Evolutionary conservation across 35 echinoderm and acorn worm genomes (phyloP).

Genomic region (Patiria miniata): DNA sequence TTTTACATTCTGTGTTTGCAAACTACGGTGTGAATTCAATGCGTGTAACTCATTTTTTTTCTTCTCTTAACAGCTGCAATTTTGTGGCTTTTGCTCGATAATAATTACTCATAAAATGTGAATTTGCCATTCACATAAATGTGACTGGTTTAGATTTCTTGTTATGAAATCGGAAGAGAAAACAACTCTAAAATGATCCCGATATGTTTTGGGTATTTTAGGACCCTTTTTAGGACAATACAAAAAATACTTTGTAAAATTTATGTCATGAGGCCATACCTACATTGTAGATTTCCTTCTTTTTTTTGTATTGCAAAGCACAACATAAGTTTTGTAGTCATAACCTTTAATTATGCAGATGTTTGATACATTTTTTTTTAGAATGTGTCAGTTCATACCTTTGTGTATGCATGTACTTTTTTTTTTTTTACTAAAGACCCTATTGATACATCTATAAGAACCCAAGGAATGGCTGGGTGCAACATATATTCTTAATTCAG

Average conservation of each 20-base stretch:
- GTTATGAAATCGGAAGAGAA: too few species aligned
- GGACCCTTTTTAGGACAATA: neutral
- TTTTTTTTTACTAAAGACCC: too few species aligned
- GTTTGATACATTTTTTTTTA: neutral
- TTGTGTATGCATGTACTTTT: neutral
- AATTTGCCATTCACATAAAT: too few species aligned
- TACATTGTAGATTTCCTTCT: neutral
- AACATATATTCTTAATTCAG: too few species aligned
- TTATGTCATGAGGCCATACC: neutral
- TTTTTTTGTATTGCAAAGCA: neutral
- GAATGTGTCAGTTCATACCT: neutral
- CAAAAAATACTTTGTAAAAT: neutral
- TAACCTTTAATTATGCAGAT: neutral
- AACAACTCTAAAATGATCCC: conserved; percentile 14
- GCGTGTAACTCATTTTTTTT: too few species aligned
- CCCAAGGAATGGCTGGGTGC: too few species aligned
- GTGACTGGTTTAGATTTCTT: too few species aligned
- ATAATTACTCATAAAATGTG: too few species aligned
- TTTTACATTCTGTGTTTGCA: neutral
- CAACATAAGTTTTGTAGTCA: conserved; percentile 7
- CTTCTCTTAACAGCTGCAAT: too few species aligned
- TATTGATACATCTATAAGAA: too few species aligned
- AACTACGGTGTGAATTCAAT: too few species aligned
- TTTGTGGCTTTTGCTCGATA: too few species aligned
- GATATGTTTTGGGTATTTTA: neutral